phyloP scores from a whole-genome alignment of 2,113 vertebrate genomes.

The Callospermophilus lateralis region DNA sequence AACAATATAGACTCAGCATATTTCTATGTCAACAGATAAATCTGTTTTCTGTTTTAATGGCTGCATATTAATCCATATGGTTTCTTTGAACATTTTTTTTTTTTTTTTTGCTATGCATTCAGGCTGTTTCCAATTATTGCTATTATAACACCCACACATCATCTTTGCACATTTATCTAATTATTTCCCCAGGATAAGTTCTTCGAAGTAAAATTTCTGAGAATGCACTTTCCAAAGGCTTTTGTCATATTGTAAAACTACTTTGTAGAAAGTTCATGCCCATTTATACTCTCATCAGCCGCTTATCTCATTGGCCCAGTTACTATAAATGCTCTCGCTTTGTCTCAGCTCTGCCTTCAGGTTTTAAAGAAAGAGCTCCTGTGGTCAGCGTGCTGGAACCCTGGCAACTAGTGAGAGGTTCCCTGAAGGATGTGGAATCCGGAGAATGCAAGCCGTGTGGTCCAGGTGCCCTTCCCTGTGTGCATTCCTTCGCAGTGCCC shows the following conservation, averaged over 20 bases:
- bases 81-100: conserved; percentile 44
- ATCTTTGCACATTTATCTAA: conserved; percentile 67
- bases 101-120: conserved; percentile 42
- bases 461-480: neutral
- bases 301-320: neutral
- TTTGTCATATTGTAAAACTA: neutral
- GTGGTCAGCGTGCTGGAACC: neutral
- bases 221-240: conserved; percentile 47
- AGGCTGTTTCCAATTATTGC: conserved; percentile 62
- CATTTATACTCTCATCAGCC: neutral
- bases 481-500: neutral
- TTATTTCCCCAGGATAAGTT: conserved; percentile 68
- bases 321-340: neutral
- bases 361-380: neutral
- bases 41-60: conserved; percentile 54
- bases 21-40: neutral
- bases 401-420: neutral
- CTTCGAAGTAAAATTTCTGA: conserved; percentile 64
- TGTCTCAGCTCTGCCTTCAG: neutral
- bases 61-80: conserved; percentile 47
- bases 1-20: neutral
- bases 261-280: neutral
- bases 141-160: conserved; percentile 68
- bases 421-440: neutral
- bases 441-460: neutral